Conservation (phyloP, 2,888 invertebrate genomes). For the Bellardia pandia region DNA sequence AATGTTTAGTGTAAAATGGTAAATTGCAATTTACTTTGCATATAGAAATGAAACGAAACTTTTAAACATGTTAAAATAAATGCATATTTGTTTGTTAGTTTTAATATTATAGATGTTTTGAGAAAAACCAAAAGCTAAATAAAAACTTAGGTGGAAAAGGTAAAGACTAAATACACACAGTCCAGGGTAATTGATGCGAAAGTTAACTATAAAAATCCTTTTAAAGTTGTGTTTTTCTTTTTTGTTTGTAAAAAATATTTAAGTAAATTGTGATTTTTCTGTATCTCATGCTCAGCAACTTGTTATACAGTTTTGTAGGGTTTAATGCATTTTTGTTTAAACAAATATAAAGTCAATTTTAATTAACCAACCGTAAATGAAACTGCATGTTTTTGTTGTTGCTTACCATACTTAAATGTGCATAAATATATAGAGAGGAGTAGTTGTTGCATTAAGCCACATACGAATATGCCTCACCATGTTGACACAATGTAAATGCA, state of each 20-base stretch:
- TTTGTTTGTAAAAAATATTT: too few relatives aligned
- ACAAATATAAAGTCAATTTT: conserved; percentile 78
- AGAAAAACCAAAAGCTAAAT: conserved; percentile 27
- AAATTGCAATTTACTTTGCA: conserved; percentile 66
- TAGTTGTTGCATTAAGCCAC: conserved; percentile 50
- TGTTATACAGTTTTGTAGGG: neutral
- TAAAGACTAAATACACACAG: neutral
- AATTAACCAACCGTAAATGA: conserved; percentile 75
- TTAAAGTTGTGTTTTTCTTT: neutral
- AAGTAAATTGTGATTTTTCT: neutral
- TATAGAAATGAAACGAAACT: conserved; percentile 38
- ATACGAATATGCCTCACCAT: conserved; percentile 47
- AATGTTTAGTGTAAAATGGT: conserved; percentile 72
- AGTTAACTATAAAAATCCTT: neutral
- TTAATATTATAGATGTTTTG: conserved; percentile 39
- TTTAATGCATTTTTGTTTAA: conserved; percentile 74
- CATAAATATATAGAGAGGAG: neutral
- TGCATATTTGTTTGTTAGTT: conserved; percentile 71
- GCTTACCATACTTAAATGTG: neutral
- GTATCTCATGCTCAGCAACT: neutral
- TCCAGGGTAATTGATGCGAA: neutral
- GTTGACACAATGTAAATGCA: conserved; percentile 73
- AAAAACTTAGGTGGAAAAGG: neutral
- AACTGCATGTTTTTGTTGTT: conserved; percentile 55
- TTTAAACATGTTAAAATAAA: conserved; percentile 71